These are phyloP conservation scores for Agrochola litura DNA, from an alignment of 2,888 invertebrate genomes.

Conservation along the genomic window DNA sequence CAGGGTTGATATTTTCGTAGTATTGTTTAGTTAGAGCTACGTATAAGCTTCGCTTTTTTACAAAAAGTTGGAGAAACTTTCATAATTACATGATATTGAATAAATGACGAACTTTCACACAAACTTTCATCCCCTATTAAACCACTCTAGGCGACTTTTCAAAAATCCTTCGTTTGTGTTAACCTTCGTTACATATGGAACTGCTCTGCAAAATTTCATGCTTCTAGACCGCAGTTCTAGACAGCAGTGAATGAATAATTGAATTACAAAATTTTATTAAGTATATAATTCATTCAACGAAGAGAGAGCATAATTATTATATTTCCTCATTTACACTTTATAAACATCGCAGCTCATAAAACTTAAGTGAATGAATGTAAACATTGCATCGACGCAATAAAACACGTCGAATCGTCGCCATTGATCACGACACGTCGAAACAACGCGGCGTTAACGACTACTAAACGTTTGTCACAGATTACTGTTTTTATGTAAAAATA, in stretches of 20 bases:
- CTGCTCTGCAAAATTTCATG: too few relatives aligned
- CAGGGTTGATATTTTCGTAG: neutral
- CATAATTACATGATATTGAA: neutral
- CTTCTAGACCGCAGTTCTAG: too few relatives aligned
- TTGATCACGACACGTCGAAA: conserved; percentile 22
- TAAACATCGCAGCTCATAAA: conserved; percentile 21
- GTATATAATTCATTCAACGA: too few relatives aligned
- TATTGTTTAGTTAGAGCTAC: neutral
- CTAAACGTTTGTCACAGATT: conserved; percentile 12
- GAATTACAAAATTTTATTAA: too few relatives aligned
- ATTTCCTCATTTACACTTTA: neutral
- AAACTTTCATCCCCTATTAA: too few relatives aligned
- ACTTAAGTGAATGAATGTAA: conserved; percentile 23
- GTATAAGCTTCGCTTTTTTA: neutral
- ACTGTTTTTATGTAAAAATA: conserved; percentile 10
- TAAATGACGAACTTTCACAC: too few relatives aligned
- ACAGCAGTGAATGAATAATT: too few relatives aligned
- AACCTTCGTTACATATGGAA: too few relatives aligned
- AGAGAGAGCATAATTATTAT: too few relatives aligned
- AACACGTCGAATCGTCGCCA: conserved; percentile 13
- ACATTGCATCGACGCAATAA: conserved; percentile 15
- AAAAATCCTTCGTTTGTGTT: too few relatives aligned
- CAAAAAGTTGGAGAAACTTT: neutral
- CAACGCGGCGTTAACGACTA: neutral
- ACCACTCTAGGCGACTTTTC: too few relatives aligned